A percentile compares a stretch with the other conserved stretches of the same genome.
Conservation (phyloP, 2,113 vertebrate species). For the Melospiza melodia region DNA sequence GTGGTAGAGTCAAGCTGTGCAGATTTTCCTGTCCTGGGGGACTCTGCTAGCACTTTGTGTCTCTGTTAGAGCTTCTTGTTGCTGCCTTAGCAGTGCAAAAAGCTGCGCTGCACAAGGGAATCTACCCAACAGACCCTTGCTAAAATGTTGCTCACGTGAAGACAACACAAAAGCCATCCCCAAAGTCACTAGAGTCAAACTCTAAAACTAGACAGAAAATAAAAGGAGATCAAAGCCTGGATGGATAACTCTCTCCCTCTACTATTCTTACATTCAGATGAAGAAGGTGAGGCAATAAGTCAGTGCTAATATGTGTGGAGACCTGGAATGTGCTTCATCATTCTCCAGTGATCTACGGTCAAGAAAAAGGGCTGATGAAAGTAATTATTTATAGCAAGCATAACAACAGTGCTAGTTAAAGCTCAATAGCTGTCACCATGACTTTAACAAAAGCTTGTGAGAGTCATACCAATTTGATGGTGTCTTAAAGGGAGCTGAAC, state of each 20-base stretch:
- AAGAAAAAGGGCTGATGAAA: constrained; percentile 24
- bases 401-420: constrained; percentile 34
- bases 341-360: background rate
- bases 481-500: constrained; percentile 13
- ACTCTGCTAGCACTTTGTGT: background rate
- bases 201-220: background rate
- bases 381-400: constrained; percentile 53
- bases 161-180: background rate
- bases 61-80: background rate
- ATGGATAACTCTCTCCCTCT: background rate
- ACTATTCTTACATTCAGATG: background rate
- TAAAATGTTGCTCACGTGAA: background rate
- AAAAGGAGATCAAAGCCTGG: background rate
- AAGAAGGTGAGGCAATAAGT: constrained; percentile 42
- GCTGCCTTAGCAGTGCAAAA: constrained; percentile 41
- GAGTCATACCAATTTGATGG: background rate
- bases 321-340: constrained; percentile 34
- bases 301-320: constrained; percentile 1
- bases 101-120: background rate
- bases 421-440: background rate
- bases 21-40: background rate
- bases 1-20: background rate
- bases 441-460: constrained; percentile 16
- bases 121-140: background rate
- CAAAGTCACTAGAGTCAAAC: constrained; percentile 35